Percentiles rank a stretch among this genome's conserved stretches.
Evolutionary conservation across 2,888 invertebrate genomes (phyloP).

Genomic region (Keiferia lycopersicella): DNA sequence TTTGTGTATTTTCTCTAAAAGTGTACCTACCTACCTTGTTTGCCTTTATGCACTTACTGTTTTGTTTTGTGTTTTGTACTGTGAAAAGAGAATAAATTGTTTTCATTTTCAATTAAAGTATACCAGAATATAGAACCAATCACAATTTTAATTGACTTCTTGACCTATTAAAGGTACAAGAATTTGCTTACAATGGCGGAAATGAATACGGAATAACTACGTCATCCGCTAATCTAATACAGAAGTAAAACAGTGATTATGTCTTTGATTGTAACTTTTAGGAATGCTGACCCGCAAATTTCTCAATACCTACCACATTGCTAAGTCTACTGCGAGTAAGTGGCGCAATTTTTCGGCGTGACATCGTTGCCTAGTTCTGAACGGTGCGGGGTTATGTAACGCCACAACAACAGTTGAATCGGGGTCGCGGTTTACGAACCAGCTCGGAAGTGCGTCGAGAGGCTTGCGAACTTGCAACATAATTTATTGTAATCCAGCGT

Average conservation of each 20-base stretch:
- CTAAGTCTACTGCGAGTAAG: conserved; percentile 43
- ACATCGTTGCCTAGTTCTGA: conserved; percentile 80
- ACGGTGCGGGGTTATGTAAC: conserved; percentile 76
- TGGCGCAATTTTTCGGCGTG: conserved; percentile 79
- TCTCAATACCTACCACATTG: conserved; percentile 37
- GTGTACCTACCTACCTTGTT: too few relatives aligned
- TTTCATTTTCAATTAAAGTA: too few relatives aligned
- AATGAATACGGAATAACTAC: conserved; percentile 23
- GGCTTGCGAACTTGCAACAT: conserved; percentile 54
- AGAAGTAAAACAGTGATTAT: not conserved
- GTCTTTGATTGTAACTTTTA: conserved; percentile 1
- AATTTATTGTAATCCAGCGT: conserved; percentile 30
- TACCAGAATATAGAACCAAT: not conserved
- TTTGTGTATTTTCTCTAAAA: too few relatives aligned
- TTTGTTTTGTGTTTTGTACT: too few relatives aligned
- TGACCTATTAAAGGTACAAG: conserved; percentile 1
- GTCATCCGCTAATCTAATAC: conserved; percentile 10
- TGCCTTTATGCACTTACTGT: too few relatives aligned
- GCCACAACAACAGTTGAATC: conserved; percentile 72
- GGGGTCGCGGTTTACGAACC: conserved; percentile 57
- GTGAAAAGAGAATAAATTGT: too few relatives aligned
- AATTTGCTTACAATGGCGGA: conserved; percentile 35
- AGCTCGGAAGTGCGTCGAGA: conserved; percentile 63
- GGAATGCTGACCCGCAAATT: conserved; percentile 19
- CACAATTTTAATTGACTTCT: not conserved